phyloP scores from a whole-genome alignment of 2,888 invertebrate species.

The Hybos culiciformis region DNA sequence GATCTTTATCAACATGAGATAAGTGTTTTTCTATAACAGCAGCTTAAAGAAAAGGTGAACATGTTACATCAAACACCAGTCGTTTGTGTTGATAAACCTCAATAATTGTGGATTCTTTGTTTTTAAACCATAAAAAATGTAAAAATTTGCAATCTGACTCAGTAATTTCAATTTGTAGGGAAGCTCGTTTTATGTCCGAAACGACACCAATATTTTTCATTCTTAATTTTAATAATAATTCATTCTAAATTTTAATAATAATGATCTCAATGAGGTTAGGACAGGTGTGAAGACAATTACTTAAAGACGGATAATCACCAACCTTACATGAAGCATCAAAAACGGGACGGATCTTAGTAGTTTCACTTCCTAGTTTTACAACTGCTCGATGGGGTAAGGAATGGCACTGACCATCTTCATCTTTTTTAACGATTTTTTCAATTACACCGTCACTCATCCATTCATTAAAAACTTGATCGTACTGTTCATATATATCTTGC shows the following conservation, averaged over 20 bases:
- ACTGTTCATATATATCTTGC: background rate
- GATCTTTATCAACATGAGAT: background rate
- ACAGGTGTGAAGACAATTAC: background rate
- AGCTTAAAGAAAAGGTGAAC: background rate
- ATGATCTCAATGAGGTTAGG: too few species aligned
- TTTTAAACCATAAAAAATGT: too few species aligned
- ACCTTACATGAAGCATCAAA: background rate
- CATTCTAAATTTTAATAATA: too few species aligned
- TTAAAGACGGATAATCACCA: background rate
- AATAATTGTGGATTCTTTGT: too few species aligned
- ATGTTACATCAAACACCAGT: background rate
- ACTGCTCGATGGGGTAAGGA: background rate
- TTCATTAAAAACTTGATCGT: too few species aligned
- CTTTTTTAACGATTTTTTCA: background rate
- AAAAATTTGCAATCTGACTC: too few species aligned
- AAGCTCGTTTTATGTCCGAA: background rate
- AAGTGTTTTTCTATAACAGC: background rate
- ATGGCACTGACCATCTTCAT: background rate
- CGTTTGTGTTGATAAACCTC: too few species aligned
- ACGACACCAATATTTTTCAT: background rate
- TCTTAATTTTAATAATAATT: background rate
- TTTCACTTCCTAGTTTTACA: background rate
- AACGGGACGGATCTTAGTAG: too few species aligned
- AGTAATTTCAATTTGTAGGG: slow-evolving; percentile 1
- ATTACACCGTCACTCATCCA: background rate